Evolutionary conservation across 2,888 invertebrate genomes (phyloP), one percentile per base, ranked within the genome.

Genomic region (Cordilura impudica): DNA sequence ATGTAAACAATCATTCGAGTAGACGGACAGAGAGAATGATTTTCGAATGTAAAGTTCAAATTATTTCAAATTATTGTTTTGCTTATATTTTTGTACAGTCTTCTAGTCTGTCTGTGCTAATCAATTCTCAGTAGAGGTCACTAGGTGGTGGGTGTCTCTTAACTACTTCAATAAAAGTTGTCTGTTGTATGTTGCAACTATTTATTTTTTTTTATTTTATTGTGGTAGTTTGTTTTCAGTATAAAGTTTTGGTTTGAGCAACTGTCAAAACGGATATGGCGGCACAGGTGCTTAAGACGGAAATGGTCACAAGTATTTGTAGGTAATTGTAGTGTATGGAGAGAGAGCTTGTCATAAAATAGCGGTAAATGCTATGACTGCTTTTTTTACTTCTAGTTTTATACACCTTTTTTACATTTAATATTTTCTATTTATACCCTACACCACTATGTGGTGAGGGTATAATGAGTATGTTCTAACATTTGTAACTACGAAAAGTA

Each of bases 61-160:
- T 47, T 53, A 23, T 56, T 69, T 54, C 21, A 58, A 47, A 29
- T 14, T 61, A 47, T 75, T 51, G 60, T 18, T 60, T 53, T 54
- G 49, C 54, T 67, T 67, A 53, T 72, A 35, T 35, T 61, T 51
- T 72, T 54, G 43, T 65, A 18, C 8, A 18, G 56, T 31, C 18
- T 29, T 23, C 4, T 14, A 0, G 63, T 56, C 26, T 8, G 18
- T 49, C 26, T 29, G 19, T 56, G 26, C 12, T 60, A 69, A 43
- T 18, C 35, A 71, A 29, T 77, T 79, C 69, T 67, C 58, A 78
- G 81, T 81, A 73, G 81, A 82, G 84, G 83, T 83, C 82, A 83
- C 82, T 82, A 79, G 84, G 84, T 84, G 83, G 82, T 84, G 82
- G 82, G 81, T 78, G 83, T 81, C 63, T 63, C 60, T 61, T 60